phyloP scores from a whole-genome alignment of 2,797 vertebrate genomes.

The Protosalanx chinensis region DNA sequence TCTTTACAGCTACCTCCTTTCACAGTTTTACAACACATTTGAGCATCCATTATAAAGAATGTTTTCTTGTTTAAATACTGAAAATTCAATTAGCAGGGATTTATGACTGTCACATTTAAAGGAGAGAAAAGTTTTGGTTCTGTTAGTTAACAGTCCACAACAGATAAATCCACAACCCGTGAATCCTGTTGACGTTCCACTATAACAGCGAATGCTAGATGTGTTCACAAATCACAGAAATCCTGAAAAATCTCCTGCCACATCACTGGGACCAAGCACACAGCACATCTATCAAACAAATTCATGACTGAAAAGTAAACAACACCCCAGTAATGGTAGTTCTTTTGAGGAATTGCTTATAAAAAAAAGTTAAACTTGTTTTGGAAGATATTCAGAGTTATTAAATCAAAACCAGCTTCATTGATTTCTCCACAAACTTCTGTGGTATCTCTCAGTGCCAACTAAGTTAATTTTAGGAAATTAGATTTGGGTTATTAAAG shows the following conservation, averaged over 20 bases:
- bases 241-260: conserved; percentile 29
- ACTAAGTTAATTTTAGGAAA: conserved; percentile 50
- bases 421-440: not conserved
- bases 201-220: conserved; percentile 29
- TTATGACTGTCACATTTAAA: conserved; percentile 20
- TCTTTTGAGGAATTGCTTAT: not conserved
- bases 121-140: conserved; percentile 16
- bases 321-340: not conserved
- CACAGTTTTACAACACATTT: not conserved
- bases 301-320: not conserved
- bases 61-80: no score
- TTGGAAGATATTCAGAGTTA: no score
- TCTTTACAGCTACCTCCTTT: not conserved
- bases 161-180: conserved; percentile 40
- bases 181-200: conserved; percentile 40
- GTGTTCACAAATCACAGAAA: conserved; percentile 26
- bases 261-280: conserved; percentile 11
- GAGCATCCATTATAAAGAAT: no score
- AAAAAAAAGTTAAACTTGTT: not conserved
- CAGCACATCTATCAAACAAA: conserved; percentile 11
- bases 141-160: conserved; percentile 18
- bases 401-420: not conserved
- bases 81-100: conserved; percentile 15
- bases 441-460: conserved; percentile 46
- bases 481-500: conserved; percentile 50